Evolutionary conservation across 1,140 invertebrate species (phyloP).

Genomic region (Capitella teleta): DNA sequence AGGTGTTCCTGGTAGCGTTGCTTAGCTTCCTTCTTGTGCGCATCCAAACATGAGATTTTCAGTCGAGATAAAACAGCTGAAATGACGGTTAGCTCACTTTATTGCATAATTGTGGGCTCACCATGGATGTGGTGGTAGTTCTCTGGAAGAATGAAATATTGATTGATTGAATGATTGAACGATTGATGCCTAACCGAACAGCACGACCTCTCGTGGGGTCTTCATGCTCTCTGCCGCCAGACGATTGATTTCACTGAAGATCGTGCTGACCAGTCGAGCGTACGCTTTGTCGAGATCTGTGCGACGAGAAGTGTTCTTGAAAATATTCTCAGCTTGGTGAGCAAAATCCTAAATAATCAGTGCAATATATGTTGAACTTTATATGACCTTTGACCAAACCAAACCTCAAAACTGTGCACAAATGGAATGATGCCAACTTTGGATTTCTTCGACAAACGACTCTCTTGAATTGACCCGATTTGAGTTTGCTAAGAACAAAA

Average conservation of each 20-base stretch:
- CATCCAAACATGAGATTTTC: conserved; percentile 81
- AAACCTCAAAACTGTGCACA: conserved; percentile 74
- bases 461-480: conserved; percentile 69
- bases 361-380: too few relatives aligned
- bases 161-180: not conserved
- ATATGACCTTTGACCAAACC: too few relatives aligned
- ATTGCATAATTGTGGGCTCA: too few relatives aligned
- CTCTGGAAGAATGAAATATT: conserved; percentile 51
- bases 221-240: conserved; percentile 79
- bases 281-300: conserved; percentile 97
- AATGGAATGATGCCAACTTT: conserved; percentile 88
- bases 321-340: conserved; percentile 72
- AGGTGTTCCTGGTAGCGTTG: conserved; percentile 81
- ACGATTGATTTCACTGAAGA: conserved; percentile 71
- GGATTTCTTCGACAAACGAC: conserved; percentile 54
- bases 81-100: conserved; percentile 10
- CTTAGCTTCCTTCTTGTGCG: conserved; percentile 80
- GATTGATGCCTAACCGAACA: conserved; percentile 58
- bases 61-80: conserved; percentile 68
- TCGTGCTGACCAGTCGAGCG: conserved; percentile 65
- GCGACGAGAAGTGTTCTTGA: conserved; percentile 73
- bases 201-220: conserved; percentile 85
- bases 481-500: conserved; percentile 53
- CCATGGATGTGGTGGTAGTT: conserved; percentile 90
- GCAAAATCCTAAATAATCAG: conserved; percentile 78